A percentile compares a stretch with the other conserved stretches of the same genome.
Conservation (phyloP, 2,888 invertebrate species). For the Drosophila testacea region DNA sequence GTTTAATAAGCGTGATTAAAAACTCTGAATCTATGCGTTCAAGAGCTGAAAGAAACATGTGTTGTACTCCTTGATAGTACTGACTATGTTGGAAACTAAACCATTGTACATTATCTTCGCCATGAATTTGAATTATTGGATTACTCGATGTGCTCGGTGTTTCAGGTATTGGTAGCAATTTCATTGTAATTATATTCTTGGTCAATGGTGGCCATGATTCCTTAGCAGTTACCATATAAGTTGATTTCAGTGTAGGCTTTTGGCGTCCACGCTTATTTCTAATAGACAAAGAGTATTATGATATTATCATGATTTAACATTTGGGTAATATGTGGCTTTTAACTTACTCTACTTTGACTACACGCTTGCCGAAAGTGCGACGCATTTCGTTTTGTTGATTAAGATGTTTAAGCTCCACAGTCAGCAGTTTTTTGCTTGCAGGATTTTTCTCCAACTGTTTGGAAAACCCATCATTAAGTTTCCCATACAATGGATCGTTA, state of each 20-base stretch:
- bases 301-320: too few relatives aligned
- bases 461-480: slow-evolving; percentile 75
- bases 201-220: slow-evolving; percentile 90
- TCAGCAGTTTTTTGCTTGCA: slow-evolving; percentile 88
- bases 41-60: slow-evolving; percentile 91
- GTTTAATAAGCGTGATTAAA: slow-evolving; percentile 90
- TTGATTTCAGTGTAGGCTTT: slow-evolving; percentile 87
- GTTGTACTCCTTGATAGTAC: slow-evolving; percentile 90
- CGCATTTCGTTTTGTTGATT: slow-evolving; percentile 93
- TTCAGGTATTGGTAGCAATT: slow-evolving; percentile 85
- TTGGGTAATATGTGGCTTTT: too few relatives aligned
- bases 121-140: slow-evolving; percentile 56
- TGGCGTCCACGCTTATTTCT: slow-evolving; percentile 87
- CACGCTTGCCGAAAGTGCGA: slow-evolving; percentile 92
- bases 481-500: slow-evolving; percentile 81
- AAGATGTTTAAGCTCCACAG: slow-evolving; percentile 89
- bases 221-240: slow-evolving; percentile 89
- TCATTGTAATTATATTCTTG: slow-evolving; percentile 91
- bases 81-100: slow-evolving; percentile 91
- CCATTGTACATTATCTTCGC: slow-evolving; percentile 84
- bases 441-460: slow-evolving; percentile 59
- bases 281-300: slow-evolving; percentile 9
- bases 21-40: slow-evolving; percentile 92
- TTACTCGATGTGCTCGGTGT: slow-evolving; percentile 49
- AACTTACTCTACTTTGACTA: slow-evolving; percentile 88